phyloP scores from a whole-genome alignment of 2,797 vertebrate genomes.

The Acestrorhynchus altus region DNA sequence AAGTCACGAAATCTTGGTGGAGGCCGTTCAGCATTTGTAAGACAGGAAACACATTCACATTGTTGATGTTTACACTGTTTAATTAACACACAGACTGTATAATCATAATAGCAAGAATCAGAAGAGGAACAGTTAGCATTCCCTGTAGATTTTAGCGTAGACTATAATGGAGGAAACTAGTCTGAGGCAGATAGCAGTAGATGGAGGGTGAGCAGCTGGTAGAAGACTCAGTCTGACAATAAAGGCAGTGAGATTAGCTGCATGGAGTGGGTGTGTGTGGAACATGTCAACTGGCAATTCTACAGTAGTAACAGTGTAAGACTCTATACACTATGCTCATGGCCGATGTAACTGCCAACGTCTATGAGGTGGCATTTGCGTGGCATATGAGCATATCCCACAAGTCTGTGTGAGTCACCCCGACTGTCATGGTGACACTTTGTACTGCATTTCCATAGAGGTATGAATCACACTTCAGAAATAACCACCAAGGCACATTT shows the following conservation, averaged over 20 bases:
- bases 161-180: no score
- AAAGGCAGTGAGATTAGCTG: neutral
- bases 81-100: no score
- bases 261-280: neutral
- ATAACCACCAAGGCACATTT: slow-evolving; percentile 32
- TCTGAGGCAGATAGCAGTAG: no score
- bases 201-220: no score
- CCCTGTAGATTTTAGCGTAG: no score
- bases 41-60: no score
- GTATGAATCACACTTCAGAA: slow-evolving; percentile 68
- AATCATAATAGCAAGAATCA: no score
- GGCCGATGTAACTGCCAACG: slow-evolving; percentile 17
- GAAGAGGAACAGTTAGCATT: no score
- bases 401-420: slow-evolving; percentile 64
- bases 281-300: neutral
- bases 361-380: slow-evolving; percentile 16
- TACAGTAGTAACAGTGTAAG: slow-evolving; percentile 37
- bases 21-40: no score
- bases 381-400: slow-evolving; percentile 40
- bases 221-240: neutral
- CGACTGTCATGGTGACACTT: slow-evolving; percentile 49
- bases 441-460: slow-evolving; percentile 57
- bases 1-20: no score
- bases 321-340: slow-evolving; percentile 23
- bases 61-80: no score